Base-by-base conservation (phyloP, 2,888 invertebrate genomes). In the Timema cristinae region DNA sequence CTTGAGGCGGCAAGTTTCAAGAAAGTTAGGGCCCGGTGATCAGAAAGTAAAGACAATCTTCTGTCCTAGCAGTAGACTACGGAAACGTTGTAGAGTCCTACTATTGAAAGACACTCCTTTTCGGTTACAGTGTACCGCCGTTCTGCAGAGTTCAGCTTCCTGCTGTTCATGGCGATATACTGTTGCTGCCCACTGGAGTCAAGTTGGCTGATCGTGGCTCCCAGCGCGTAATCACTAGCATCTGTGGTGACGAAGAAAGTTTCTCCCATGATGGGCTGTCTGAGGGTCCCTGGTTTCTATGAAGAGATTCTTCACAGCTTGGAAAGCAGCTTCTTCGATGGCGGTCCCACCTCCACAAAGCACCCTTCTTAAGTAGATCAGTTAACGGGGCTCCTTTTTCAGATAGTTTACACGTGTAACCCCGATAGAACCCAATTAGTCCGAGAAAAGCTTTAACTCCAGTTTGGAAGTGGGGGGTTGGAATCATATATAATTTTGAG, bases 151-250 rank as follows among this genome's bases (percentile, higher is more conserved):
- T 48, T 13, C 49, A 67, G 15, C 10, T 5, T 11, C 50, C 67
- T 67, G 67, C 67, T 67, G 8, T 16, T 10, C 50, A 67, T 50
- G 15, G 67, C 49, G 9, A 67, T 5, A 15, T 11, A 6, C n/a
- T n/a, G 8, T n/a, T 48, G 9, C 6, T 67, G 9, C n/a, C 67
- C 67, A 13, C 16, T 7, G 10, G 47, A 47, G 49, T 48, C 50
- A 6, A 48, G 7, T 8, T 68, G 76, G 47, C 61, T 67, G 8
- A 74, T 54, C 6, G 73, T 72, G 0, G 74, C 73, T 8, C 75
- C 76, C 7, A 75, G 56, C 11, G 75, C 78, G 10, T 47, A 51
- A 70, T 76, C 73, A 6, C 72, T 73, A 0, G 77, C 77, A 71
- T 77, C 77, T 32, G 71, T 70, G 7, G 72, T 66, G 0, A 75